These are phyloP conservation scores for Gephyroberyx darwinii DNA, from an alignment of 2,797 vertebrate species.

Conservation along the genomic window DNA sequence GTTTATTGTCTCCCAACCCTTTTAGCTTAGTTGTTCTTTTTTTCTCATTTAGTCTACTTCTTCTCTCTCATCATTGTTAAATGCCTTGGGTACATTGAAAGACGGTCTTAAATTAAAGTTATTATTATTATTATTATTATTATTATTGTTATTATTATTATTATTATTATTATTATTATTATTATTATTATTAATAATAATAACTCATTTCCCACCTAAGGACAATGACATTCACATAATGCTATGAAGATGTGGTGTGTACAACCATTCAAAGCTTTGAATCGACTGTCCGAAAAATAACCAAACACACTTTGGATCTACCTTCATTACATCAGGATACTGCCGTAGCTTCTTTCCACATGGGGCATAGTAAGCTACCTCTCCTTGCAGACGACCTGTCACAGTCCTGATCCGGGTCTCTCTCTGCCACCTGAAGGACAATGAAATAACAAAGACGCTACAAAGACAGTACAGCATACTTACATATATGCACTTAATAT, in stretches of 20 bases:
- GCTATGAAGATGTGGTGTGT: slow-evolving; percentile 3
- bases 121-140: not conserved
- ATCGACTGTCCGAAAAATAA: not conserved
- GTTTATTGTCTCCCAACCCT: no score
- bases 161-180: not conserved
- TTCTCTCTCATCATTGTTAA: no score
- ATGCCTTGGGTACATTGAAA: no score
- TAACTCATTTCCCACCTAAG: not conserved
- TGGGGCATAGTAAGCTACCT: slow-evolving; percentile 93
- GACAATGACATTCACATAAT: not conserved
- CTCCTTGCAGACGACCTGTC: slow-evolving; percentile 89
- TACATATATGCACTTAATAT: not conserved
- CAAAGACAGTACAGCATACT: not conserved
- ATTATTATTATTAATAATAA: not conserved
- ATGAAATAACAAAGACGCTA: slow-evolving; percentile 7
- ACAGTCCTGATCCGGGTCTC: slow-evolving; percentile 90
- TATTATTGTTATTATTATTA: not conserved
- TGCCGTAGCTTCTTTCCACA: slow-evolving; percentile 96
- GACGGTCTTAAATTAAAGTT: no score
- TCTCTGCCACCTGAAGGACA: slow-evolving; percentile 89
- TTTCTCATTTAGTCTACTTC: no score
- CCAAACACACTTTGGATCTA: slow-evolving; percentile 52
- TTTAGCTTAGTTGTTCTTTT: no score
- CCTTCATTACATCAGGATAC: slow-evolving; percentile 96
- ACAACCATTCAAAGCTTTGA: slow-evolving; percentile 6